Evolutionary conservation across 2,797 vertebrate species (phyloP), one percentile per base, ranked within the genome.

Genomic region (Myoxocephalus aenaeus): DNA sequence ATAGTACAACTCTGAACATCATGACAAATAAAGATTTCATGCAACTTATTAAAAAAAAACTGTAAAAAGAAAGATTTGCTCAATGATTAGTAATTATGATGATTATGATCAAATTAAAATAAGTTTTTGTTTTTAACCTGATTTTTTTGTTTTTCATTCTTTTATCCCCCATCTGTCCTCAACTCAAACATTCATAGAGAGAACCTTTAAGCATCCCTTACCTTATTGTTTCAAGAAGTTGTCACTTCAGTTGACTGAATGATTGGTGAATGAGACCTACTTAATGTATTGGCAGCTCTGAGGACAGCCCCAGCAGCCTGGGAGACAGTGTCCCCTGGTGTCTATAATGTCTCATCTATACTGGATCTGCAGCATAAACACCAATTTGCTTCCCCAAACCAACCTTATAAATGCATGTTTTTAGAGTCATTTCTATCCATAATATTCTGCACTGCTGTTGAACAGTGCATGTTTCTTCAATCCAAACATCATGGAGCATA

Each of bases 281-380:
- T 80, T 63, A 15, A 64, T 82, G 68, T 42, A 59, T 38, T 79
- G 61, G 32, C 62, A 80, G 80, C 48, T 81, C 67, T 73, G 40
- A 82, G 82, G 78, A 83, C 78, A 68, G 64, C 29, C 84, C 70
- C 59, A 83, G 89, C 91, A 89, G 67, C 87, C 87, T 88, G 92
- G 92, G 90, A 90, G 91, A 95, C 92, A 95, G 94, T 94, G 94
- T 94, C 95, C 94, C 94, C 95, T 96, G 93, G 87, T 96, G 95
- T 94, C 86, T 90, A 80, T 58, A 85, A 64, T 72, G 67, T 88
- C 83, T 89, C 79, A 83, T 88, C 79, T 84, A 64, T 76, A 76
- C 40, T 85, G 73, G 64, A 80, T 83, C 81, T 83, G n/a, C 68
- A 86, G 76, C 51, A 76, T 84, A 53, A 86, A 84, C 73, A 79